Evolutionary conservation across 1,140 invertebrate species (phyloP), one percentile per base, ranked within the genome.

Genomic region (Pogonus chalceus): DNA sequence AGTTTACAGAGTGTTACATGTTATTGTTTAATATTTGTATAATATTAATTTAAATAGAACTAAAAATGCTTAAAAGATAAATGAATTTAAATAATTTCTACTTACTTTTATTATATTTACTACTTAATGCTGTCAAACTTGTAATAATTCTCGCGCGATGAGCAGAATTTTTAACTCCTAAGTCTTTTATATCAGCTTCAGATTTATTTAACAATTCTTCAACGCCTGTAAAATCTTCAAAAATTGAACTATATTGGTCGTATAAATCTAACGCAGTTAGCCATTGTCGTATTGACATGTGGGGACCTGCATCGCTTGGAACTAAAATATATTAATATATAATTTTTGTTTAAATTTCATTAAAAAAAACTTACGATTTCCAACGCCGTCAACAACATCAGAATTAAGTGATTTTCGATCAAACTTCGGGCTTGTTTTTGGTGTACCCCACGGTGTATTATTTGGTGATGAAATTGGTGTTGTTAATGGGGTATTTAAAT

Each of bases 91-190:
- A 2, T 14, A 49, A 49, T 23, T 7, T n/a, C 2, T 9, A 51
- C 18, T 51, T 20, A 51, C 23, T 16, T 31, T 64, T 64, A 58
- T 75, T 64, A 60, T 78, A 78, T 67, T 82, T 83, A 3, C 76
- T 74, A 39, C 75, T 71, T 1, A 84, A 69, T 2, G 76, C 72
- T 1, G 79, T 69, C n/a, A 85, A 65, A 64, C 80, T 84, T 35
- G 80, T 77, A 12, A 81, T 72, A 43, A 85, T 77, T 56, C 74
- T 72, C 3, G 81, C 79, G 31, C 82, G 66, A 64, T 84, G 81
- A 10, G 75, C 76, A 0, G 76, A 71, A 61, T 77, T 80, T 46
- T 76, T 79, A 10, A 85, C 70, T 0, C 83, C 82, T 26, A 81
- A 60, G 21, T 76, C 67, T 60, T 76, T 80, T 1, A 84, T 67